Evolutionary conservation across 2,888 invertebrate genomes (phyloP).

Genomic region (Frankliniella intonsa): DNA sequence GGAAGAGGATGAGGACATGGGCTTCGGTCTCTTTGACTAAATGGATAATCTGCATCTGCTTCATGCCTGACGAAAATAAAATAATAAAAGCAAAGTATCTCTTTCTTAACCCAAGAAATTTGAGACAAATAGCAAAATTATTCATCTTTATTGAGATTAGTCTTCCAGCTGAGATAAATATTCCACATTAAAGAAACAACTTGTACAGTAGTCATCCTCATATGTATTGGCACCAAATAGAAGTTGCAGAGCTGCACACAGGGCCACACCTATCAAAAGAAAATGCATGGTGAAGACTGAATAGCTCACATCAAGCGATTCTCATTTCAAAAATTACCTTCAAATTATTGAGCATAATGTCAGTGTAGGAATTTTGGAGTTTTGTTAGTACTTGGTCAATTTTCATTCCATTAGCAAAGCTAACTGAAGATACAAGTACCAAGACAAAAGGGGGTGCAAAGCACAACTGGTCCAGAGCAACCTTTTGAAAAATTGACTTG

Average conservation of each 20-base stretch:
- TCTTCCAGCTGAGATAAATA: neutral
- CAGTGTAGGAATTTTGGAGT: neutral
- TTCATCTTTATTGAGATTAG: neutral
- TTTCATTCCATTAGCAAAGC: neutral
- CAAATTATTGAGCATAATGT: neutral
- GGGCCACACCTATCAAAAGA: neutral
- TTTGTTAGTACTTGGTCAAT: neutral
- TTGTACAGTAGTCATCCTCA: neutral
- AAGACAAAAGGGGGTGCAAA: neutral
- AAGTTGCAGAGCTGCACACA: neutral
- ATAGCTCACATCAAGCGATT: neutral
- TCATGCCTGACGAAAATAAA: neutral
- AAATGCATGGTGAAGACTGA: neutral
- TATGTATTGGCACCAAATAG: neutral
- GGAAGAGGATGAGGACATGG: slow-evolving; percentile 96
- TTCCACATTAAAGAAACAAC: neutral
- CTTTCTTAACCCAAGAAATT: neutral
- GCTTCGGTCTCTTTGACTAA: slow-evolving; percentile 91
- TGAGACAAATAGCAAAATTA: neutral
- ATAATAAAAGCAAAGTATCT: neutral
- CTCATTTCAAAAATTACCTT: neutral
- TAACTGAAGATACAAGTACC: neutral
- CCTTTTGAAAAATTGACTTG: neutral
- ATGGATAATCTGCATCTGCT: slow-evolving; percentile 30
- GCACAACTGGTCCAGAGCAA: neutral